A percentile compares a stretch with the other conserved stretches of the same genome.
Conservation (phyloP, 2,797 vertebrate genomes). For the Scolopax bukidnonensis region DNA sequence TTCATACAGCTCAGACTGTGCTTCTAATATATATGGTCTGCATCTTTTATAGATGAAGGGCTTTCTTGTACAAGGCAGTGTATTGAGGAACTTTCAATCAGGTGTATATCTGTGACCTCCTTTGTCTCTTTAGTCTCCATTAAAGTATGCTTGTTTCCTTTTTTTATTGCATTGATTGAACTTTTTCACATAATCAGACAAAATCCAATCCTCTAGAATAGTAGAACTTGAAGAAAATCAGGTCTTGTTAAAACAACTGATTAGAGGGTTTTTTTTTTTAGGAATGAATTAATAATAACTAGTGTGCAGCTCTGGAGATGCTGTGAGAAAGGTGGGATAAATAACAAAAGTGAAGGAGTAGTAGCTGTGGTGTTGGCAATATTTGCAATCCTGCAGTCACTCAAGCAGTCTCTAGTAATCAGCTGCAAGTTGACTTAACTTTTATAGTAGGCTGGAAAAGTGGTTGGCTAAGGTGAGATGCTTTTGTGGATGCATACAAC, state of each 20-base stretch:
- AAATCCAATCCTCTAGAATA: background rate
- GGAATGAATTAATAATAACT: background rate
- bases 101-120: background rate
- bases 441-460: background rate
- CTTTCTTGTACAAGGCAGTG: conserved; percentile 15
- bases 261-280: background rate
- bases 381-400: background rate
- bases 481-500: background rate
- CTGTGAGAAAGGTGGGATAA: background rate
- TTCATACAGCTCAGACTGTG: background rate
- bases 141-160: background rate
- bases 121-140: background rate
- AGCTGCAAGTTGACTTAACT: background rate
- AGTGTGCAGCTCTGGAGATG: background rate
- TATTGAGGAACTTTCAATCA: background rate
- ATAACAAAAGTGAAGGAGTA: background rate
- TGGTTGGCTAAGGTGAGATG: background rate
- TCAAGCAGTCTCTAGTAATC: background rate
- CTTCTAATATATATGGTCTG: background rate
- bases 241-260: background rate
- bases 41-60: conserved; percentile 32
- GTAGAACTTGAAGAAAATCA: background rate
- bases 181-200: background rate
- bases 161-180: background rate
- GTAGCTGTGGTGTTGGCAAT: background rate